Conservation (phyloP, 2,888 invertebrate genomes). For the Resseliella maxima region DNA sequence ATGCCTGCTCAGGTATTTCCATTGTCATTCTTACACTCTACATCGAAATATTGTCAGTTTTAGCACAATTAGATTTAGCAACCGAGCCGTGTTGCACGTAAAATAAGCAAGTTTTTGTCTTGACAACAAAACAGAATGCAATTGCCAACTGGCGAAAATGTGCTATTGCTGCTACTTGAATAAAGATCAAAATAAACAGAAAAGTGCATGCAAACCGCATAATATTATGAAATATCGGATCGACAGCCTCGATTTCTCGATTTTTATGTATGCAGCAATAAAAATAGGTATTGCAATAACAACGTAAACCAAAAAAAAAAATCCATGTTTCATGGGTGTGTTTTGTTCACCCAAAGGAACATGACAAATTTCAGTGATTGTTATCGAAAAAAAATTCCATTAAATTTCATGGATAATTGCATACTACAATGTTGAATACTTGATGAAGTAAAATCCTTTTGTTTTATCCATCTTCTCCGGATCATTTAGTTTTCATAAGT, state of each 20-base stretch:
- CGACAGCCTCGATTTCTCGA: neutral
- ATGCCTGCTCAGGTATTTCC: constrained; percentile 43
- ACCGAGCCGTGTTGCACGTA: constrained; percentile 33
- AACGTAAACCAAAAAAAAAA: neutral
- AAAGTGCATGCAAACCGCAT: constrained; percentile 24
- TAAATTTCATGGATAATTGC: constrained; percentile 42
- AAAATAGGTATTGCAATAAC: neutral
- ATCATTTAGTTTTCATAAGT: neutral
- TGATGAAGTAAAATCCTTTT: neutral
- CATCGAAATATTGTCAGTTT: constrained; percentile 37
- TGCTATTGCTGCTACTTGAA: neutral
- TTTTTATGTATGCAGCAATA: neutral
- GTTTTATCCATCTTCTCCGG: neutral
- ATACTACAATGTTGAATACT: neutral
- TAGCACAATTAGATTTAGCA: constrained; percentile 51
- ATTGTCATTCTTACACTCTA: constrained; percentile 17
- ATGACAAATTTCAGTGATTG: constrained; percentile 24
- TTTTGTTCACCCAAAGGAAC: constrained; percentile 30
- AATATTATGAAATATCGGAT: neutral
- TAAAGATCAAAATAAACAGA: constrained; percentile 37
- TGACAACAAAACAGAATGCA: neutral
- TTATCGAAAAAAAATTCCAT: constrained; percentile 20
- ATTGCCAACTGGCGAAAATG: constrained; percentile 14
- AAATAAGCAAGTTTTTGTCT: neutral
- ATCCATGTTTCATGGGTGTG: constrained; percentile 12